phyloP scores from a whole-genome alignment of 2,113 vertebrate genomes.

The Cyrtonyx montezumae region DNA sequence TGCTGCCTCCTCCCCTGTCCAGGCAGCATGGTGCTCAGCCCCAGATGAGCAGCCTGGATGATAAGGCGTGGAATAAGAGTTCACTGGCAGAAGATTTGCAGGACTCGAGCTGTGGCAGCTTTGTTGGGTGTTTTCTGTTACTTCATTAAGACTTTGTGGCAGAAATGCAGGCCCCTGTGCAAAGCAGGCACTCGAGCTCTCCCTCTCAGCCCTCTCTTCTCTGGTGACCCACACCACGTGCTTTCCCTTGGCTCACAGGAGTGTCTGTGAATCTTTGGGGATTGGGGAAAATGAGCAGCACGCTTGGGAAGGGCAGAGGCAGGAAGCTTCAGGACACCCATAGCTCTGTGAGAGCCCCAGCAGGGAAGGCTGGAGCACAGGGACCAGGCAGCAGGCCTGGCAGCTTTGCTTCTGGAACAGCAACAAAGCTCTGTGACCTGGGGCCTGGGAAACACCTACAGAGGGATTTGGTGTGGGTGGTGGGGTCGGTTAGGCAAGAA shows the following conservation, averaged over 20 bases:
- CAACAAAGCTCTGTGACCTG: neutral
- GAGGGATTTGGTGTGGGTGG: neutral
- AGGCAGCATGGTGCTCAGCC: accelerated
- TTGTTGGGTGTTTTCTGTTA: neutral
- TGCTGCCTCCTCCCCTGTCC: accelerated
- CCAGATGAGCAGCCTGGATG: too few relatives aligned
- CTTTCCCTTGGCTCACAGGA: neutral
- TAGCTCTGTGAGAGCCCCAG: neutral
- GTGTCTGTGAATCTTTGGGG: neutral
- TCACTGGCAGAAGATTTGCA: accelerated
- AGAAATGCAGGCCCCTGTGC: neutral
- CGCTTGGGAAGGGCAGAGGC: neutral
- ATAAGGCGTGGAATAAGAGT: neutral
- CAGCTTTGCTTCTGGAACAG: accelerated
- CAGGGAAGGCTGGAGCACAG: accelerated
- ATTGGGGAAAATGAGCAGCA: accelerated
- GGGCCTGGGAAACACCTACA: neutral
- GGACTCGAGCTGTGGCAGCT: neutral
- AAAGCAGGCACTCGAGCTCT: neutral
- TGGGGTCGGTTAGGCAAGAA: neutral
- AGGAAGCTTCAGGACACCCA: neutral
- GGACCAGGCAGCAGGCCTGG: neutral
- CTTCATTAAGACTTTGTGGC: neutral
- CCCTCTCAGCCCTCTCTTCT: neutral
- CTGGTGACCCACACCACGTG: neutral